phyloP scores from a whole-genome alignment of 2,113 vertebrate species.

The Chaenocephalus aceratus region DNA sequence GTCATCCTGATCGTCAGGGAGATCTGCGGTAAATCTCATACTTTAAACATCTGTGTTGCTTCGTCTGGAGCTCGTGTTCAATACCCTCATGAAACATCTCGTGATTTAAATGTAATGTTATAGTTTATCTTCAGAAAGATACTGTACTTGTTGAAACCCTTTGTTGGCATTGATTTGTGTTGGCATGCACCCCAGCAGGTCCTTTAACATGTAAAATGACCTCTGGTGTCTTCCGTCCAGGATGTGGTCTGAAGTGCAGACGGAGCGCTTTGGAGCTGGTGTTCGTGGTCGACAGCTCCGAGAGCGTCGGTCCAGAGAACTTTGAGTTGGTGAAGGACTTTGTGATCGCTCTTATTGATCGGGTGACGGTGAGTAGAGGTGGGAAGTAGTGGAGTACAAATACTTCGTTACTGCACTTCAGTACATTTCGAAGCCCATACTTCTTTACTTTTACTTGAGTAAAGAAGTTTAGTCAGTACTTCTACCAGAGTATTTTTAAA shows the following conservation, averaged over 20 bases:
- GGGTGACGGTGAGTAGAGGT: conserved; percentile 45
- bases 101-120: background rate
- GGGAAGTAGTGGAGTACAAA: no score
- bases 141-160: background rate
- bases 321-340: conserved; percentile 89
- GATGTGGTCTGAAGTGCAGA: conserved; percentile 88
- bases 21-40: conserved; percentile 87
- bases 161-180: background rate
- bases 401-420: no score
- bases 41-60: background rate
- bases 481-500: no score
- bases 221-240: conserved; percentile 65
- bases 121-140: no score
- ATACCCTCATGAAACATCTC: no score
- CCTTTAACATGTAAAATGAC: background rate
- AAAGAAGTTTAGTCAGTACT: no score
- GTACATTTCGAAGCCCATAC: no score
- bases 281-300: conserved; percentile 93
- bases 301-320: conserved; percentile 89
- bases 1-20: conserved; percentile 89
- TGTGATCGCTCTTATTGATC: conserved; percentile 85
- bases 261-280: conserved; percentile 88
- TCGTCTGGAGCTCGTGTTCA: background rate
- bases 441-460: no score
- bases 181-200: background rate